Evolutionary conservation across 2,888 invertebrate genomes (phyloP).

Genomic region (Sceliomorpha sp.): DNA sequence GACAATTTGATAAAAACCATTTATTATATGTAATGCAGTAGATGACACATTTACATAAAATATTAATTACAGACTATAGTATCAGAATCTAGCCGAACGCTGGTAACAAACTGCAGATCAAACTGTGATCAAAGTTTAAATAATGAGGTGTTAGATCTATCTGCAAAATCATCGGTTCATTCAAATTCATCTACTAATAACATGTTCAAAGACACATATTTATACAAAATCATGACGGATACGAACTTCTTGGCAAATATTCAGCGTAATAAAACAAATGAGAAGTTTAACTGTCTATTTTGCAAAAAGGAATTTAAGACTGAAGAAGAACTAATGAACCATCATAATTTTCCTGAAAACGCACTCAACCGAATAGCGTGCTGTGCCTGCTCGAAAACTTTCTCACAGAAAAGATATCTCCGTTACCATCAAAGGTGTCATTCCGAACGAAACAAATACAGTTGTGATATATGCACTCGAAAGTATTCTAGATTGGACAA

Average conservation of each 20-base stretch:
- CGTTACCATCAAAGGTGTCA: constrained; percentile 74
- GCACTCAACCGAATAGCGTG: constrained; percentile 67
- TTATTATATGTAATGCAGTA: too few species aligned
- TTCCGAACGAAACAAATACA: constrained; percentile 70
- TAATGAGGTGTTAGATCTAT: constrained; percentile 61
- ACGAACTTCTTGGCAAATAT: constrained; percentile 67
- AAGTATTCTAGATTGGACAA: constrained; percentile 75
- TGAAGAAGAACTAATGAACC: constrained; percentile 63
- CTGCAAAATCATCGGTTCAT: constrained; percentile 40
- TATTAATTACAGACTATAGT: neutral
- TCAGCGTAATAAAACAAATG: constrained; percentile 31
- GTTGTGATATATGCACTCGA: constrained; percentile 72
- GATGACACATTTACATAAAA: too few species aligned
- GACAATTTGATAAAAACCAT: too few species aligned
- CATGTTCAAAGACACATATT: constrained; percentile 67
- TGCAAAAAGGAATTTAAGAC: constrained; percentile 69
- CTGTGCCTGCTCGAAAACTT: constrained; percentile 73
- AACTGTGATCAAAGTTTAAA: constrained; percentile 1
- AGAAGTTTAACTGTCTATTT: constrained; percentile 62
- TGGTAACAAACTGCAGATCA: neutral
- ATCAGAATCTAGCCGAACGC: neutral
- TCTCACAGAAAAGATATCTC: constrained; percentile 72
- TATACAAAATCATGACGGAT: constrained; percentile 75
- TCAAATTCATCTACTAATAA: constrained; percentile 4
- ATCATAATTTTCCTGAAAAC: constrained; percentile 65